phyloP scores from a whole-genome alignment of 2,888 invertebrate genomes.

The Exocentrus adspersus region DNA sequence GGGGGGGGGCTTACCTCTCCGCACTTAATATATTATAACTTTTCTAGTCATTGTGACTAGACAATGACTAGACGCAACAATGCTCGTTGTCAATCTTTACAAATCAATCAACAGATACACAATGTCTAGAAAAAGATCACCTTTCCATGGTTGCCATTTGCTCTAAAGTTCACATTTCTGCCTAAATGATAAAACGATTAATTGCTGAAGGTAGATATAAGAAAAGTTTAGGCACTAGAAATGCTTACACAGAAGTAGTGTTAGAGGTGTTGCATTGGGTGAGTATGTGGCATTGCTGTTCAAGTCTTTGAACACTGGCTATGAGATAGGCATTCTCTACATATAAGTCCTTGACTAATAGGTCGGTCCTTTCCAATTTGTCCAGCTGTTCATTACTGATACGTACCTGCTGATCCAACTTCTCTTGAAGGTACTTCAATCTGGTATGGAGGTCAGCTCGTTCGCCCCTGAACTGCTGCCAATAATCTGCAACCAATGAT shows the following conservation, averaged over 20 bases:
- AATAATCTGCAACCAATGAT: slow-evolving; percentile 61
- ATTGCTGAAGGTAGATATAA: neutral
- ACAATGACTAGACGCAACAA: too few species aligned
- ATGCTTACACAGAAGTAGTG: slow-evolving; percentile 49
- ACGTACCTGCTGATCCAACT: slow-evolving; percentile 67
- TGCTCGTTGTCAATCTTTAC: too few species aligned
- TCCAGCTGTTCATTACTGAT: slow-evolving; percentile 70
- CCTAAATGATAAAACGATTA: too few species aligned
- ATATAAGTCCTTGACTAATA: slow-evolving; percentile 83
- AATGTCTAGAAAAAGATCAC: neutral
- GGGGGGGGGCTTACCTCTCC: too few species aligned
- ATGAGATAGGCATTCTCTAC: slow-evolving; percentile 85
- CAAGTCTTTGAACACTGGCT: slow-evolving; percentile 70
- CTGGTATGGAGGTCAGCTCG: slow-evolving; percentile 66
- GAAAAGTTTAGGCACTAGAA: slow-evolving; percentile 13
- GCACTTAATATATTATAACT: too few species aligned
- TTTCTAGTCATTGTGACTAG: too few species aligned
- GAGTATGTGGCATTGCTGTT: slow-evolving; percentile 67
- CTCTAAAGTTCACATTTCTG: too few species aligned
- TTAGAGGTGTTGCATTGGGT: slow-evolving; percentile 58
- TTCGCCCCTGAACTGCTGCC: slow-evolving; percentile 68
- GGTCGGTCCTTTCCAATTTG: slow-evolving; percentile 77
- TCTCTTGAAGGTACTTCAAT: slow-evolving; percentile 67
- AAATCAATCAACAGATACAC: neutral
- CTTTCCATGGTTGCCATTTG: neutral